These are phyloP conservation scores for Patagioenas fasciata DNA, from an alignment of 2,113 vertebrate genomes.

Conservation along the genomic window DNA sequence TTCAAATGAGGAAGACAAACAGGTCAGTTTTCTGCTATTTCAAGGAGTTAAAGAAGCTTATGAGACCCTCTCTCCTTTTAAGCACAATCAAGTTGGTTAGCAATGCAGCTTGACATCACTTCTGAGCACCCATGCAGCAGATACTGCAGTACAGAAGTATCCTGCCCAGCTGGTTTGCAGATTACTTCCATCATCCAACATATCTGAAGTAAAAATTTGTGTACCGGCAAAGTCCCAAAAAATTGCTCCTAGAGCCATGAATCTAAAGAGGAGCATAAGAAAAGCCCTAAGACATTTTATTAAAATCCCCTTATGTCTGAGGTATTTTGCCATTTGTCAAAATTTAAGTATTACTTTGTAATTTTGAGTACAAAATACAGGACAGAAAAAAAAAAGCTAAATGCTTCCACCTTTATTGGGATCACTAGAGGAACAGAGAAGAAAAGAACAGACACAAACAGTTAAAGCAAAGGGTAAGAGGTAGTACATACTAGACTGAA, in stretches of 20 bases:
- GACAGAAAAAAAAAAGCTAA: not conserved
- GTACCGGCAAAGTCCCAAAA: not conserved
- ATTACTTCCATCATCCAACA: not conserved
- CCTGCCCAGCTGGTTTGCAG: not conserved
- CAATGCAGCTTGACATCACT: not conserved
- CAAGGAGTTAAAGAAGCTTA: not conserved
- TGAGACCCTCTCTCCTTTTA: not conserved
- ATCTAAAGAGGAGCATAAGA: not conserved
- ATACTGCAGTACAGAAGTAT: not conserved
- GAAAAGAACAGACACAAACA: not conserved
- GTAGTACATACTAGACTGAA: no score
- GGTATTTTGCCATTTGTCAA: not conserved
- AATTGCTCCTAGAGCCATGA: not conserved
- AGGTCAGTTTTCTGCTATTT: not conserved
- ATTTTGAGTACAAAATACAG: not conserved
- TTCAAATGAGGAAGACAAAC: not conserved
- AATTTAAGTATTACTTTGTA: not conserved
- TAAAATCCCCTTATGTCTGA: not conserved
- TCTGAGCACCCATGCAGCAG: not conserved
- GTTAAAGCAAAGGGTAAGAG: not conserved
- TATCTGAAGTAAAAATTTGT: not conserved
- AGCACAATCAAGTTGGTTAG: not conserved
- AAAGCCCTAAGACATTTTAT: not conserved
- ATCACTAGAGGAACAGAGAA: not conserved
- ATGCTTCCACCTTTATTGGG: accelerated